Evolutionary conservation across 2,797 vertebrate genomes (phyloP).

Genomic region (Taenioides sp.): DNA sequence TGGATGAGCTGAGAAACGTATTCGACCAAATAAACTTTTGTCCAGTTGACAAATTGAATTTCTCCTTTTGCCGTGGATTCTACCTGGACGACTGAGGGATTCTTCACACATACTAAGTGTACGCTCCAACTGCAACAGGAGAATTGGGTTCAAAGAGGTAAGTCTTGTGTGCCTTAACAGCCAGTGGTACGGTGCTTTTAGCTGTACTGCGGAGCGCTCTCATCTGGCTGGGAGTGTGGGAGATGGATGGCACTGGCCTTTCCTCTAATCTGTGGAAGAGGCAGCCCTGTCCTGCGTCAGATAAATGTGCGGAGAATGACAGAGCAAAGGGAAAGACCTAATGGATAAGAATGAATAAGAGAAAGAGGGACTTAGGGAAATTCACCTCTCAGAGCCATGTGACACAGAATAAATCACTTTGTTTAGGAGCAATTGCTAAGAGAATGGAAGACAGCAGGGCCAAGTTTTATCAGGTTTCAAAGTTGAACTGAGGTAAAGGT

Average conservation of each 20-base stretch:
- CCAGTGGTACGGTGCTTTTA: background rate
- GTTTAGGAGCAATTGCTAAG: background rate
- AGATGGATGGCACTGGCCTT: slow-evolving; percentile 37
- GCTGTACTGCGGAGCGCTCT: background rate
- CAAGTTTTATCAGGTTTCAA: background rate
- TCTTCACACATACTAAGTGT: too few relatives aligned
- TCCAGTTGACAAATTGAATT: too few relatives aligned
- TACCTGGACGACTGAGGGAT: too few relatives aligned
- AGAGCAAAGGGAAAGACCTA: background rate
- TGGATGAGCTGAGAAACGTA: too few relatives aligned
- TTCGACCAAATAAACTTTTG: too few relatives aligned
- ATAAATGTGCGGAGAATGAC: slow-evolving; percentile 3
- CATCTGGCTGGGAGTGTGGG: slow-evolving; percentile 1
- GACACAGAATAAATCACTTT: slow-evolving; percentile 2
- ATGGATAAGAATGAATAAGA: slow-evolving; percentile 8
- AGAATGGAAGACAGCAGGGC: background rate
- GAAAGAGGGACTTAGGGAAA: slow-evolving; percentile 4
- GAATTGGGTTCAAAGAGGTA: too few relatives aligned
- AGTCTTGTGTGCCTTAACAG: too few relatives aligned
- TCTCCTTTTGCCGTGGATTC: too few relatives aligned
- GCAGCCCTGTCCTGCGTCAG: slow-evolving; percentile 17
- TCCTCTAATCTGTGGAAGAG: slow-evolving; percentile 36
- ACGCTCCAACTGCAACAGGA: too few relatives aligned
- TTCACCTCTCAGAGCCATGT: background rate
- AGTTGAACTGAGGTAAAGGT: background rate